phyloP scores from a whole-genome alignment of 2,113 vertebrate genomes.

The Haemorhous mexicanus region DNA sequence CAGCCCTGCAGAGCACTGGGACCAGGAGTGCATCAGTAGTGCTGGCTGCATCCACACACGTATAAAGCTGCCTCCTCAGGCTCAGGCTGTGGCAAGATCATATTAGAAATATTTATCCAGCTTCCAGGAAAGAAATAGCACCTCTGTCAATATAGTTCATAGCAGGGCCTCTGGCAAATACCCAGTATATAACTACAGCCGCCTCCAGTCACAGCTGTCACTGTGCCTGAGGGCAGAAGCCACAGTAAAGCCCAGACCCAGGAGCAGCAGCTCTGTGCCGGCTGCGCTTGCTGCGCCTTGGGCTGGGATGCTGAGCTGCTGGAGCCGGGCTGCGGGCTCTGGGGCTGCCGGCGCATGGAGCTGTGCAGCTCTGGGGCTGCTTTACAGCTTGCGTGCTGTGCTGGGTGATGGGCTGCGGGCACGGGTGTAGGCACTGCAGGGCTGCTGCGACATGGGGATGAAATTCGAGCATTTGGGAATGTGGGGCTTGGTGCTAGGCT shows the following conservation, averaged over 20 bases:
- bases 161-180: neutral
- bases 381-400: neutral
- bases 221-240: neutral
- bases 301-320: neutral
- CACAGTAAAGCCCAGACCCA: neutral
- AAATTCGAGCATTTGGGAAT: neutral
- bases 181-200: neutral
- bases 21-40: neutral
- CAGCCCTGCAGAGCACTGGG: neutral
- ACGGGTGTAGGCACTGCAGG: neutral
- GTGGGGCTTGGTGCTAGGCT: neutral
- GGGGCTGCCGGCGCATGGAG: neutral
- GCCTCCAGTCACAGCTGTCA: neutral
- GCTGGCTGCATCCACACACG: neutral
- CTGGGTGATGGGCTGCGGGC: neutral
- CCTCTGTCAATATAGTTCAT: neutral
- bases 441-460: neutral
- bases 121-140: neutral
- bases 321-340: neutral
- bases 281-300: neutral
- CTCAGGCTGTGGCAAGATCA: neutral
- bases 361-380: neutral
- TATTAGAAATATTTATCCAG: neutral
- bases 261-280: neutral
- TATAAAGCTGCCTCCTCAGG: neutral